A percentile compares a stretch with the other conserved stretches of the same genome.
phyloP scores from a whole-genome alignment of 1,140 invertebrate species.

The Drosophila tani region DNA sequence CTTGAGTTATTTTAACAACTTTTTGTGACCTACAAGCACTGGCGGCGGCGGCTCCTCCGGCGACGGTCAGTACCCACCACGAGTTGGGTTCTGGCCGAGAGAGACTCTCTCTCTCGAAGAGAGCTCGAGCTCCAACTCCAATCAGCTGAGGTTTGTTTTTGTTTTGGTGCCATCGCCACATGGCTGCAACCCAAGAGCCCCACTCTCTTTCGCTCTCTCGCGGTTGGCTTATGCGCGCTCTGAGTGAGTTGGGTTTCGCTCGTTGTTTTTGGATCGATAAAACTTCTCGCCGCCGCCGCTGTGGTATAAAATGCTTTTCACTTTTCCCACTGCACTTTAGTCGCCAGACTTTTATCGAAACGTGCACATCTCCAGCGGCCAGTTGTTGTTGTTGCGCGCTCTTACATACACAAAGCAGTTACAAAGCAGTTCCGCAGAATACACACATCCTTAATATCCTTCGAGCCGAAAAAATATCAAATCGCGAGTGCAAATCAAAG shows the following conservation, averaged over 20 bases:
- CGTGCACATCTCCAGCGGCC: conserved; percentile 71
- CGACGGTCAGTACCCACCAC: conserved; percentile 17
- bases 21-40: conserved; percentile 47
- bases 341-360: conserved; percentile 80
- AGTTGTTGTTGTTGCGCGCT: conserved; percentile 24
- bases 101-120: too few relatives aligned
- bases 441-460: conserved; percentile 22
- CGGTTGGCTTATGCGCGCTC: conserved; percentile 36
- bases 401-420: conserved; percentile 20
- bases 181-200: conserved; percentile 21
- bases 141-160: conserved; percentile 82
- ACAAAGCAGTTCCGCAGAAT: conserved; percentile 27
- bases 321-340: conserved; percentile 83
- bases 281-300: conserved; percentile 54
- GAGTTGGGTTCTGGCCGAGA: conserved; percentile 26
- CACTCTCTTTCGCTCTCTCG: conserved; percentile 29
- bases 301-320: conserved; percentile 84
- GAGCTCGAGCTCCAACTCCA: conserved; percentile 46
- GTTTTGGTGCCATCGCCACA: conserved; percentile 60
- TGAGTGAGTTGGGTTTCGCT: conserved; percentile 60
- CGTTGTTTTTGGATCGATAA: conserved; percentile 75
- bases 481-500: conserved; percentile 35
- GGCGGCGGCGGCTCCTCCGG: not conserved
- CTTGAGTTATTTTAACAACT: conserved; percentile 32
- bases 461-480: conserved; percentile 23